These are phyloP conservation scores for Sebastes diploproa DNA, from an alignment of 2,797 vertebrate genomes.

Conservation along the genomic window DNA sequence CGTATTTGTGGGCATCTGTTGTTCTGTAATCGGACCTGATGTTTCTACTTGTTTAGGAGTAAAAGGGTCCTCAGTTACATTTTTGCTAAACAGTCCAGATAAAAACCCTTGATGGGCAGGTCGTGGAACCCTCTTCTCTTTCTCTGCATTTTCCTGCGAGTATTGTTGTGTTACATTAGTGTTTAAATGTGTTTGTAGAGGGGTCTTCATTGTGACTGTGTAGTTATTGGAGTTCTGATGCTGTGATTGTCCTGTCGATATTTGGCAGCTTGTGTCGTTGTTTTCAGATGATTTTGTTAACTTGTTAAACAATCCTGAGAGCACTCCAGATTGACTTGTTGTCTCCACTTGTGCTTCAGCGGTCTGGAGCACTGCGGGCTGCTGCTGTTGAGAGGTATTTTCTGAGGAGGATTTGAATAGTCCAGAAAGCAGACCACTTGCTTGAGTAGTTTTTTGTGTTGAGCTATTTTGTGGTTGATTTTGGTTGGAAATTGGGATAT, in stretches of 20 bases:
- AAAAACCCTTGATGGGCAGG: slow-evolving; percentile 77
- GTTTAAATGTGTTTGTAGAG: slow-evolving; percentile 36
- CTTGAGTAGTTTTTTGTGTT: slow-evolving; percentile 51
- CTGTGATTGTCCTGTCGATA: slow-evolving; percentile 35
- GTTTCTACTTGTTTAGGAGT: slow-evolving; percentile 63
- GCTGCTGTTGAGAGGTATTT: slow-evolving; percentile 52
- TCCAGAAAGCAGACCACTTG: slow-evolving; percentile 78
- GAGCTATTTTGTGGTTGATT: slow-evolving; percentile 44
- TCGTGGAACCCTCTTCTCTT: slow-evolving; percentile 58
- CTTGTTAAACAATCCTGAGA: slow-evolving; percentile 79
- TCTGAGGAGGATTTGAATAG: slow-evolving; percentile 79
- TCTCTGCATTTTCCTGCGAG: slow-evolving; percentile 63
- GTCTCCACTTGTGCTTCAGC: slow-evolving; percentile 39
- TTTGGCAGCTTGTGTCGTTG: slow-evolving; percentile 40
- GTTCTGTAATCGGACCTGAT: slow-evolving; percentile 21
- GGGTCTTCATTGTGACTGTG: slow-evolving; percentile 20
- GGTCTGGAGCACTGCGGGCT: slow-evolving; percentile 26
- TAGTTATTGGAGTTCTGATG: slow-evolving; percentile 32
- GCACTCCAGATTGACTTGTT: slow-evolving; percentile 59
- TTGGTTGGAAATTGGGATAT: slow-evolving; percentile 29
- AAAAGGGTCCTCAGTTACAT: slow-evolving; percentile 72
- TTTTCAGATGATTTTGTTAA: slow-evolving; percentile 73
- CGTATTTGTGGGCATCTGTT: slow-evolving; percentile 20
- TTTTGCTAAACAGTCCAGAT: slow-evolving; percentile 84
- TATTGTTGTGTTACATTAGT: slow-evolving; percentile 35